phyloP scores from a whole-genome alignment of 2,888 invertebrate species.

The Himalopsyche tibetana region DNA sequence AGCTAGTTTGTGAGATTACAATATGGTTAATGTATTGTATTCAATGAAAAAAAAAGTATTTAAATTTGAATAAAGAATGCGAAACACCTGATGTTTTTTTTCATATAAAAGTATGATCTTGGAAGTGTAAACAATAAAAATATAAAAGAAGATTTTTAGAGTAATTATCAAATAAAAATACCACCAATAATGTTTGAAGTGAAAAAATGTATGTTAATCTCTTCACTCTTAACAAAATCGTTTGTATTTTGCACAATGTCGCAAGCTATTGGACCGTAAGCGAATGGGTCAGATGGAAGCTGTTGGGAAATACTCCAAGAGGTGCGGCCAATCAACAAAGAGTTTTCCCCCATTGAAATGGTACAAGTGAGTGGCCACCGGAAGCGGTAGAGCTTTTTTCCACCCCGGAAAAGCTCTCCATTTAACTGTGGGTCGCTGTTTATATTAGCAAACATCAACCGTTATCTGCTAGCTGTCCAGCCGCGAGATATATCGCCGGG shows the following conservation, averaged over 20 bases:
- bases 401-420: constrained; percentile 49
- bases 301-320: constrained; percentile 12
- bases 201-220: too few species aligned
- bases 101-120: too few species aligned
- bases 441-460: constrained; percentile 61
- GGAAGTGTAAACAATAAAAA: too few species aligned
- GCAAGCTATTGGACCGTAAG: constrained; percentile 28
- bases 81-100: too few species aligned
- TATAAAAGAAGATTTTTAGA: too few species aligned
- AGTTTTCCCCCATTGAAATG: constrained; percentile 35
- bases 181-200: too few species aligned
- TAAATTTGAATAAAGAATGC: too few species aligned
- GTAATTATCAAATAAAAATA: too few species aligned
- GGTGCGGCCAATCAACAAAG: constrained; percentile 48
- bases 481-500: constrained; percentile 43
- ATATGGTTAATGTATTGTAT: too few species aligned
- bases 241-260: neutral
- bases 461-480: constrained; percentile 50
- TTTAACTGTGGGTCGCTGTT: constrained; percentile 63
- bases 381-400: constrained; percentile 39
- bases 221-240: too few species aligned
- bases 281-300: constrained; percentile 42
- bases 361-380: constrained; percentile 42
- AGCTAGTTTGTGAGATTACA: neutral
- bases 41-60: too few species aligned